phyloP scores from a whole-genome alignment of 2,888 invertebrate species.

The Drosophila aldrichi region DNA sequence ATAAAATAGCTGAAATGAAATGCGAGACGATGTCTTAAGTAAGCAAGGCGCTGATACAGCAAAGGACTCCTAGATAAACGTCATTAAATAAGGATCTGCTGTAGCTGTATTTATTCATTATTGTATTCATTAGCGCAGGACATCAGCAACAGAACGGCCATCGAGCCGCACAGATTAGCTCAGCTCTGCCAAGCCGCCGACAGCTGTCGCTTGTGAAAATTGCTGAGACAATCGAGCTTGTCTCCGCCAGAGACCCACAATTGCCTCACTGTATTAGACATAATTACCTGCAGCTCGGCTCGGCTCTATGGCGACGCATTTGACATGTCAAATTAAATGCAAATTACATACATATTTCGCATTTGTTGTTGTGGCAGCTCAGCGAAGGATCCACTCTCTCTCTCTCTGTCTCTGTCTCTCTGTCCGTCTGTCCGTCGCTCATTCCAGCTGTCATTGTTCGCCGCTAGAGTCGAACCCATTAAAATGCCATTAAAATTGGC shows the following conservation, averaged over 20 bases:
- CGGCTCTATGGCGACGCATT: slow-evolving; percentile 45
- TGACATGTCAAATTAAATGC: slow-evolving; percentile 80
- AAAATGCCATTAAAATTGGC: slow-evolving; percentile 72
- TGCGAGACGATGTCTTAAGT: slow-evolving; percentile 52
- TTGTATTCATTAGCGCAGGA: slow-evolving; percentile 17
- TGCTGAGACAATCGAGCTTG: slow-evolving; percentile 7
- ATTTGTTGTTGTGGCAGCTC: slow-evolving; percentile 49
- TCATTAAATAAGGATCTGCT: slow-evolving; percentile 4
- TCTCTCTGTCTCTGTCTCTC: background rate
- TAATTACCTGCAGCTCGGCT: slow-evolving; percentile 41
- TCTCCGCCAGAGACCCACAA: slow-evolving; percentile 8
- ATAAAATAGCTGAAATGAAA: slow-evolving; percentile 58
- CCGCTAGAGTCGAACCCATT: slow-evolving; percentile 53
- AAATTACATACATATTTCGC: slow-evolving; percentile 73
- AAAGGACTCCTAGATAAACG: slow-evolving; percentile 23
- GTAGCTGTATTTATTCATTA: too few species aligned
- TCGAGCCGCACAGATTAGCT: background rate
- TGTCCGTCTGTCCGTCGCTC: background rate
- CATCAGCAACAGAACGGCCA: background rate
- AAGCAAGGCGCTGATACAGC: slow-evolving; percentile 5
- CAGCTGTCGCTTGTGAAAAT: slow-evolving; percentile 5
- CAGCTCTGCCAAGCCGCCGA: background rate
- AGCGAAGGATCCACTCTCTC: slow-evolving; percentile 2
- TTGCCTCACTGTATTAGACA: slow-evolving; percentile 24
- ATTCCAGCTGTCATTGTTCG: slow-evolving; percentile 32